phyloP scores from a whole-genome alignment of 92 coral and sea anemone species.

The Porites evermanni region DNA sequence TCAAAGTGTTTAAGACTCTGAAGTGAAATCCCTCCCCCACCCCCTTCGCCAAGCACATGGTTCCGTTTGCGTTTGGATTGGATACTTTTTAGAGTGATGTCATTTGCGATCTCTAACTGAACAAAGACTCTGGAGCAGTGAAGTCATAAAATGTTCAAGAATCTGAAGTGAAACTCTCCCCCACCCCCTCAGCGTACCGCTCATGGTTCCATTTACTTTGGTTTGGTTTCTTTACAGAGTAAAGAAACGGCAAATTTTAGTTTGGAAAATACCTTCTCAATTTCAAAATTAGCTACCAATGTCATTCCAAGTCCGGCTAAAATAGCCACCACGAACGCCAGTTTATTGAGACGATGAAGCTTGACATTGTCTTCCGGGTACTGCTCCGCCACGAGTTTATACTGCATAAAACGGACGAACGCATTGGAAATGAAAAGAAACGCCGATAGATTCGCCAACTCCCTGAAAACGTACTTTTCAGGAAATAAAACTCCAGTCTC shows the following conservation, averaged over 20 bases:
- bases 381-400: conserved; percentile 77
- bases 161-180: no score
- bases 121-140: no score
- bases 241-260: neutral
- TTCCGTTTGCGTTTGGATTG: no score
- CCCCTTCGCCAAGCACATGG: no score
- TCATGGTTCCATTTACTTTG: neutral
- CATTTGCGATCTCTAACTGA: no score
- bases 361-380: conserved; percentile 70
- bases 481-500: conserved; percentile 86
- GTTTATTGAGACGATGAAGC: conserved; percentile 68
- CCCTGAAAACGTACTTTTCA: conserved; percentile 83
- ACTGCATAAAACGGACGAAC: conserved; percentile 86
- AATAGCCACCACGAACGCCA: conserved; percentile 77
- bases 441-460: conserved; percentile 73
- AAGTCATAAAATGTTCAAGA: no score
- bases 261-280: conserved; percentile 67
- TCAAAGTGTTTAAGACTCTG: no score
- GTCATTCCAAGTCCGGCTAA: conserved; percentile 84
- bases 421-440: conserved; percentile 78
- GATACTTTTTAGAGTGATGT: no score
- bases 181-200: no score
- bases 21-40: no score
- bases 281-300: conserved; percentile 85
- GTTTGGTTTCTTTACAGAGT: neutral